Evolutionary conservation across 23 tunicate species (phyloP), one percentile per base, ranked within the genome.

Genomic region (Ascidia mentula): DNA sequence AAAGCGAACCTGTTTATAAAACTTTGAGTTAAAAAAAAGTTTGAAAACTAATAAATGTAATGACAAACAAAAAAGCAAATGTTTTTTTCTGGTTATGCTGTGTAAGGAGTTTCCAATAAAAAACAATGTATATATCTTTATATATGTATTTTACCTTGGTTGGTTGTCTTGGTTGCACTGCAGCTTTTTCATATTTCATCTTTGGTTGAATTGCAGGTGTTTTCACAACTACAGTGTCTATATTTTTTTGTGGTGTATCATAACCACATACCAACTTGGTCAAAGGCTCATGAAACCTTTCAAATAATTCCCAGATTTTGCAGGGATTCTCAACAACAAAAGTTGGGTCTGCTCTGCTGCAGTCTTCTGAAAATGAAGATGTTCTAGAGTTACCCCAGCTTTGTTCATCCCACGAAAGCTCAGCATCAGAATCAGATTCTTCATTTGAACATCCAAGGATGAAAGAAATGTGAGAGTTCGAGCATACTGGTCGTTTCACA

Each of bases 1-100:
- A 38, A 87, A 87, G 34, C 77, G 86, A 45, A 87, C 91, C 86
- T 81, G 65, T n/a, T n/a, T n/a, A n/a, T n/a, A n/a, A n/a, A n/a
- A n/a, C n/a, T n/a, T n/a, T n/a, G n/a, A n/a, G n/a, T 45, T 15
- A 45, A 45, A 45, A 45, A 45, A 45, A 20, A 20, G 45, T 74
- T 74, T 15, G 15, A 13, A n/a, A n/a, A n/a, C n/a, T n/a, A n/a
- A n/a, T n/a, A n/a, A n/a, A n/a, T n/a, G n/a, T n/a, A n/a, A n/a
- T n/a, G n/a, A n/a, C n/a, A n/a, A n/a, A n/a, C n/a, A n/a, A n/a
- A n/a, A n/a, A n/a, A n/a, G n/a, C n/a, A n/a, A n/a, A n/a, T n/a
- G n/a, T n/a, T n/a, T n/a, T n/a, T n/a, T n/a, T n/a, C n/a, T n/a
- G n/a, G n/a, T n/a, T n/a, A n/a, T n/a, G n/a, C n/a, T n/a, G n/a